phyloP scores from a whole-genome alignment of 2,113 vertebrate species.

The Ovibos moschatus region DNA sequence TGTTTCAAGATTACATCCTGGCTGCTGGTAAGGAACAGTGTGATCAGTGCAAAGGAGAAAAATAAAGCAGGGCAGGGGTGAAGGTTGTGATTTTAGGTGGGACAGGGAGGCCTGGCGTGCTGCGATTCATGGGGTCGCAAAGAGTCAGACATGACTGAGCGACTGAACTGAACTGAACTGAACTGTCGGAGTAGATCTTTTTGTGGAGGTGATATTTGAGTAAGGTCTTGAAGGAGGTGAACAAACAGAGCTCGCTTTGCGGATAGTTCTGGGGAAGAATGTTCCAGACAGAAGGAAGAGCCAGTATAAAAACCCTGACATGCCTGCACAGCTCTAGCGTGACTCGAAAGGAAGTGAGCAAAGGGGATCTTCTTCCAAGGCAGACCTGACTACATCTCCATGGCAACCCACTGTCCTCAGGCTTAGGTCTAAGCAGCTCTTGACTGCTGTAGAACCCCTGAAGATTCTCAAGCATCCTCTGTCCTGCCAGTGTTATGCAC shows the following conservation, averaged over 20 bases:
- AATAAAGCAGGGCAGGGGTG: background rate
- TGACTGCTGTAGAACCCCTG: background rate
- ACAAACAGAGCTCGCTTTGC: rapidly evolving
- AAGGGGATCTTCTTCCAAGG: background rate
- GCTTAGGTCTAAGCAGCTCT: background rate
- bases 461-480: background rate
- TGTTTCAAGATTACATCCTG: background rate
- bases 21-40: background rate
- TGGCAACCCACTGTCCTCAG: background rate
- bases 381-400: background rate
- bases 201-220: background rate
- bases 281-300: background rate
- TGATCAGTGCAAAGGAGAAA: background rate
- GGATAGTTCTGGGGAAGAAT: background rate
- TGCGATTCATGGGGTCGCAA: too few relatives aligned
- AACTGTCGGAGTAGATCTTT: background rate
- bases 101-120: too few relatives aligned
- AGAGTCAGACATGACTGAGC: too few relatives aligned
- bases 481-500: background rate
- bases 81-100: background rate
- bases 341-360: background rate
- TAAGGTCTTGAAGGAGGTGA: background rate
- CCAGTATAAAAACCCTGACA: background rate
- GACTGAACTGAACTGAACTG: too few relatives aligned
- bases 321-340: background rate